A percentile compares a stretch with the other conserved stretches of the same genome.
These are phyloP conservation scores for Taxidea taxus DNA, from an alignment of 2,113 vertebrate species.

Conservation along the genomic window DNA sequence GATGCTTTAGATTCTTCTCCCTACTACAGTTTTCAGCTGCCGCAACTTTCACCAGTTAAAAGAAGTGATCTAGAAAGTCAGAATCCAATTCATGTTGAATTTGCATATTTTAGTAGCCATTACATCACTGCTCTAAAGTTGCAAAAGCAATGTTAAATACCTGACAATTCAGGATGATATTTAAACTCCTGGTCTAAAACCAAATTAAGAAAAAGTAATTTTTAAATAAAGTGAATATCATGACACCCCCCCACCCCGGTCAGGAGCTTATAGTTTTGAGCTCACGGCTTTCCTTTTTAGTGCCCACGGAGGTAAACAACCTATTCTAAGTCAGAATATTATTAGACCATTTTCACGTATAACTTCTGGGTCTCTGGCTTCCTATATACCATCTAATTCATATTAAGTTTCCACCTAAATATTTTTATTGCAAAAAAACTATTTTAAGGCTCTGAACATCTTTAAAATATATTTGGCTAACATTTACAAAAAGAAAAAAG, in stretches of 20 bases:
- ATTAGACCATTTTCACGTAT: conserved; percentile 53
- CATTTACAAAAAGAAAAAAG: neutral
- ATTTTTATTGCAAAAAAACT: neutral
- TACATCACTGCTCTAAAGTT: neutral
- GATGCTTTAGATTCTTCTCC: neutral
- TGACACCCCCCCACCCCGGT: neutral
- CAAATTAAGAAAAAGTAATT: neutral
- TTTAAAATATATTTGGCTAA: conserved; percentile 6
- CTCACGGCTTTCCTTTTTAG: neutral
- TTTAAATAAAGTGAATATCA: neutral
- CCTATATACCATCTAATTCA: conserved; percentile 21
- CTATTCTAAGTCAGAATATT: conserved; percentile 41
- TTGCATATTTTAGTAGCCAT: neutral
- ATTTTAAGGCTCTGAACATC: neutral
- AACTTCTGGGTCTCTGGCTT: conserved; percentile 29
- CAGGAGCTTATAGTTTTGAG: neutral
- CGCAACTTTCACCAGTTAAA: neutral
- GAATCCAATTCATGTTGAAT: neutral
- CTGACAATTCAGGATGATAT: neutral
- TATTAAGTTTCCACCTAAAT: neutral
- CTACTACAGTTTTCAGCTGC: neutral
- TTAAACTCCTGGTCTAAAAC: neutral
- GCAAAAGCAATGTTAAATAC: neutral
- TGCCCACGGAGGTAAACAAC: conserved; percentile 51
- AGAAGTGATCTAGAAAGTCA: neutral